These are phyloP conservation scores for Rhagonycha lutea DNA, from an alignment of 2,888 invertebrate genomes.

Conservation along the genomic window DNA sequence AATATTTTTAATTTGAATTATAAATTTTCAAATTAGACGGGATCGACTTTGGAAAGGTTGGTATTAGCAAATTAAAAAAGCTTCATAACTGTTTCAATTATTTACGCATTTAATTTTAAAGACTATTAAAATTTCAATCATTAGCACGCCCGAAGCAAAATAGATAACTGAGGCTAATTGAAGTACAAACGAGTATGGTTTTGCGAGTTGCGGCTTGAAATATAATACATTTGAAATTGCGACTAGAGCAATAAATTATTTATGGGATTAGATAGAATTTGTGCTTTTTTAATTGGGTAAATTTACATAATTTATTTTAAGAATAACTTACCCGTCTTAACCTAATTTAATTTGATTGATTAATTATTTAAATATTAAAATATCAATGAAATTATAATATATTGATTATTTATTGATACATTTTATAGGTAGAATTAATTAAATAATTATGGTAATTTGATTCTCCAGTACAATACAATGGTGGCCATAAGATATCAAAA, in stretches of 20 bases:
- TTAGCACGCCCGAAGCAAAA: background rate
- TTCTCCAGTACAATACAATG: background rate
- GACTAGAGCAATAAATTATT: background rate
- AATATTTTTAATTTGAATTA: background rate
- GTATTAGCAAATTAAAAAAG: background rate
- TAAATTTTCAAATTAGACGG: background rate
- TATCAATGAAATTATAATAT: background rate
- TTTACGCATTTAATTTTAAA: background rate
- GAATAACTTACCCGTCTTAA: background rate
- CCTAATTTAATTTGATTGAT: background rate
- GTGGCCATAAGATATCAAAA: background rate
- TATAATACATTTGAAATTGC: background rate
- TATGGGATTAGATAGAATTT: background rate
- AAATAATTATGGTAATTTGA: background rate
- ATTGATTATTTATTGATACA: background rate
- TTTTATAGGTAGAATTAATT: background rate
- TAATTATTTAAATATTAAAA: background rate
- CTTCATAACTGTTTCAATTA: background rate
- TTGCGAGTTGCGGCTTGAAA: background rate
- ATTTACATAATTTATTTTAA: background rate
- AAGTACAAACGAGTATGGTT: background rate
- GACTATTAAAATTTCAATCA: background rate
- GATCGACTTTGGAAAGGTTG: background rate
- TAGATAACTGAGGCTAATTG: background rate
- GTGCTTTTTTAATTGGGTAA: background rate